Evolutionary conservation across 2,888 invertebrate genomes (phyloP).

Genomic region (Subacronicta megacephala): DNA sequence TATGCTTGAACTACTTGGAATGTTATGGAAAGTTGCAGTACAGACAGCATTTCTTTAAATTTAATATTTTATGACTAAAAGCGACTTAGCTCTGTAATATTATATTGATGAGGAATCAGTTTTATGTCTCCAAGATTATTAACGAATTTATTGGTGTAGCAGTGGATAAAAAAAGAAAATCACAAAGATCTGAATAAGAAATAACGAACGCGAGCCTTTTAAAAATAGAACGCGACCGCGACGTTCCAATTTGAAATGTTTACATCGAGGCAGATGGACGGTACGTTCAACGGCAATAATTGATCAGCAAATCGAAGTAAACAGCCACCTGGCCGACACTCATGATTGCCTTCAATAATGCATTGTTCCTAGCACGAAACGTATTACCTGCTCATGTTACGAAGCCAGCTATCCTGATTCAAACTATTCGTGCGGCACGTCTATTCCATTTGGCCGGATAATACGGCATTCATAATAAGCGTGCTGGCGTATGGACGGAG

Average conservation of each 20-base stretch:
- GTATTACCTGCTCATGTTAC: constrained; percentile 63
- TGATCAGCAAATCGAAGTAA: constrained; percentile 81
- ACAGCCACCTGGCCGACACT: constrained; percentile 77
- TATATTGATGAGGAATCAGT: constrained; percentile 35
- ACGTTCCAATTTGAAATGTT: constrained; percentile 39
- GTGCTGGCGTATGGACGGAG: constrained; percentile 66
- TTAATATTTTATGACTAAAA: constrained; percentile 7
- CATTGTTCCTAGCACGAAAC: constrained; percentile 78
- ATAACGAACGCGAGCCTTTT: constrained; percentile 21
- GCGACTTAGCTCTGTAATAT: constrained; percentile 22
- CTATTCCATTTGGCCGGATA: constrained; percentile 60
- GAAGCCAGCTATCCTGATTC: constrained; percentile 41
- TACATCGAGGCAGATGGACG: constrained; percentile 54
- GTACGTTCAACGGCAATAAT: constrained; percentile 72
- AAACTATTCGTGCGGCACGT: constrained; percentile 34
- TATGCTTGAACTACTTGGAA: no score
- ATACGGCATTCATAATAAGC: constrained; percentile 69
- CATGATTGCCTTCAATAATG: constrained; percentile 84
- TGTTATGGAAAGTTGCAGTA: no score
- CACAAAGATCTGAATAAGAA: constrained; percentile 8
- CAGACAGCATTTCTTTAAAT: neutral
- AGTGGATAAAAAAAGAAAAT: constrained; percentile 10
- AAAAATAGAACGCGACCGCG: constrained; percentile 44
- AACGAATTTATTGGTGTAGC: constrained; percentile 17
- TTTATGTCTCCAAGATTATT: constrained; percentile 30